Conservation (phyloP, 2,113 vertebrate species). For the Petromus typicus region DNA sequence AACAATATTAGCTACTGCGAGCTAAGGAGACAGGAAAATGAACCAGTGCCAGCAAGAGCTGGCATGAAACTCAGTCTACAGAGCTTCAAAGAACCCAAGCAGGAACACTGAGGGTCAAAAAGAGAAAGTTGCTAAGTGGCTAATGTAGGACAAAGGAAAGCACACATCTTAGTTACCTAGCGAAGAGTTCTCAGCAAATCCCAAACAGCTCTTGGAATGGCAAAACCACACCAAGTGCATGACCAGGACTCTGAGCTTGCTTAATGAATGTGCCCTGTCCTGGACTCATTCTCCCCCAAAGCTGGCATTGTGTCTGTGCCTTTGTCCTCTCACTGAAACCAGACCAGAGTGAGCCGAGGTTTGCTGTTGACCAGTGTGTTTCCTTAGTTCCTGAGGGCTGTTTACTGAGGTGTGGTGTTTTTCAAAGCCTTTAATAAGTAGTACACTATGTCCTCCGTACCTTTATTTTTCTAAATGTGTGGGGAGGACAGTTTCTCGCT, state of each 20-base stretch:
- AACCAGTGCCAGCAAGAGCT: not conserved
- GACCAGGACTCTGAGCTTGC: slow-evolving; percentile 10
- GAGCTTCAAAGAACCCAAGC: not conserved
- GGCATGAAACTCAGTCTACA: not conserved
- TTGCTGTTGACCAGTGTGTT: slow-evolving; percentile 69
- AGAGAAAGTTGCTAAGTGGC: slow-evolving; percentile 11
- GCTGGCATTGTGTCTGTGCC: slow-evolving; percentile 39
- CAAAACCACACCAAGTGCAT: not conserved
- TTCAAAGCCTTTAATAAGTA: slow-evolving; percentile 76
- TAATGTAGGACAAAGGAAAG: slow-evolving; percentile 34
- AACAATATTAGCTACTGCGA: not conserved
- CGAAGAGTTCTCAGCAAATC: not conserved
- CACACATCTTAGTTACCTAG: not conserved
- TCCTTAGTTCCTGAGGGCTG: slow-evolving; percentile 77
- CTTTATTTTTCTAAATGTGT: slow-evolving; percentile 77
- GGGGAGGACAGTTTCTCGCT: slow-evolving; percentile 69
- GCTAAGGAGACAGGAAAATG: not conserved
- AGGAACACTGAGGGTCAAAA: not conserved
- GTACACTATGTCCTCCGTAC: slow-evolving; percentile 75
- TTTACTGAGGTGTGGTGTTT: slow-evolving; percentile 80
- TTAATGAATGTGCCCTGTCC: not conserved
- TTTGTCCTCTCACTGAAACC: slow-evolving; percentile 70
- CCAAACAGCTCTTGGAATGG: not conserved
- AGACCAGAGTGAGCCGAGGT: slow-evolving; percentile 58
- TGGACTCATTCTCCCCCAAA: not conserved